Evolutionary conservation across 2,888 invertebrate genomes (phyloP).

Genomic region (Dryomyza anilis): DNA sequence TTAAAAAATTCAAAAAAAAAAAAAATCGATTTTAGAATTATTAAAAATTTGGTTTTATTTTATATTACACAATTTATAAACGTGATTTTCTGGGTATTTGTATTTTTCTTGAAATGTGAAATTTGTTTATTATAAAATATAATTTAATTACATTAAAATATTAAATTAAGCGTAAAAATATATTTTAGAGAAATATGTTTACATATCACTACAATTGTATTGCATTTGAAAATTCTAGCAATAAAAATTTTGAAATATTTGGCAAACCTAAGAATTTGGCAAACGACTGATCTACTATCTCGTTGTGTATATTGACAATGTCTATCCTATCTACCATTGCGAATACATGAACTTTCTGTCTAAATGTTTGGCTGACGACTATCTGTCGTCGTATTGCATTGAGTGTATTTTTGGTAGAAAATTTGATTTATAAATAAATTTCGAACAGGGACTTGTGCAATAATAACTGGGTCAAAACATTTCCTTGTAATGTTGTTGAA

Average conservation of each 20-base stretch:
- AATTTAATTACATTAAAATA: too few relatives aligned
- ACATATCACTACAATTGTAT: too few relatives aligned
- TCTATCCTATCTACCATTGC: not conserved
- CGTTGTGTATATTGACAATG: not conserved
- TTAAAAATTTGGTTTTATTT: too few relatives aligned
- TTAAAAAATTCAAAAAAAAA: too few relatives aligned
- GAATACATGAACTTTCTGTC: not conserved
- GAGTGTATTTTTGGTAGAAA: conserved; percentile 1
- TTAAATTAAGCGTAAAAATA: too few relatives aligned
- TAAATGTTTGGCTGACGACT: not conserved
- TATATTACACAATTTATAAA: too few relatives aligned
- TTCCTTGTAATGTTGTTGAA: too few relatives aligned
- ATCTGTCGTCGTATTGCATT: not conserved
- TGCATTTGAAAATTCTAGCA: not conserved
- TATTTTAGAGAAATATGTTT: too few relatives aligned
- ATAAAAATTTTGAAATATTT: conserved; percentile 6
- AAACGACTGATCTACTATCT: not conserved
- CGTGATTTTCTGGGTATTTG: too few relatives aligned
- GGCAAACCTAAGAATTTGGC: conserved; percentile 19
- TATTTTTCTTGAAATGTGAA: too few relatives aligned
- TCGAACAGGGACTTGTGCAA: conserved; percentile 2
- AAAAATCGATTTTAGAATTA: too few relatives aligned
- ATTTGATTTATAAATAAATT: conserved; percentile 7
- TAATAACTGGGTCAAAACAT: conserved; percentile 19
- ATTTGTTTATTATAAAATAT: too few relatives aligned